Conservation (phyloP, 2,113 vertebrate species). For the Perca flavescens region DNA sequence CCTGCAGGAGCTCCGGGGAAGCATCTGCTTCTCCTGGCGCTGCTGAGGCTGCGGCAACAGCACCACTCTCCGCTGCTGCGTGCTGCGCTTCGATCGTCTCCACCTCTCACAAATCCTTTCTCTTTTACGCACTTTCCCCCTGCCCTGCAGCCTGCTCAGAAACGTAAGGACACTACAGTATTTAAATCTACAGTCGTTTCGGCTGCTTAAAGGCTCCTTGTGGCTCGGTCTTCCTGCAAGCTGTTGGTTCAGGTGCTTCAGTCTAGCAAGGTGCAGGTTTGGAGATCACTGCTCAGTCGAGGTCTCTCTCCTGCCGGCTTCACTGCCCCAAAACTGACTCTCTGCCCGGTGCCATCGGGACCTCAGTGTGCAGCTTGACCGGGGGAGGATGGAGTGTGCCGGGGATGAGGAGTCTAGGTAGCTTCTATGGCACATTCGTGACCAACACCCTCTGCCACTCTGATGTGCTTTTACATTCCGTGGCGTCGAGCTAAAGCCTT, state of each 20-base stretch:
- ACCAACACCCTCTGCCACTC: not conserved
- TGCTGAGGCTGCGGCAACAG: constrained; percentile 63
- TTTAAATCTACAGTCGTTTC: not conserved
- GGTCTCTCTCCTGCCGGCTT: constrained; percentile 15
- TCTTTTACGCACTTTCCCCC: not conserved
- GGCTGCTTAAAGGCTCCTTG: not conserved
- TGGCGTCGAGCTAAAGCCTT: constrained; percentile 14
- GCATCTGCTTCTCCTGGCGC: constrained; percentile 46
- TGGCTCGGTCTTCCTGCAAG: constrained; percentile 27
- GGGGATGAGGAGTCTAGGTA: constrained; percentile 15
- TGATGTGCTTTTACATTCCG: not conserved
- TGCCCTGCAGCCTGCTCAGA: no score
- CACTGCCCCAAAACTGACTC: constrained; percentile 1
- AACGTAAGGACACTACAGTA: not conserved
- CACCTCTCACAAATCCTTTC: not conserved
- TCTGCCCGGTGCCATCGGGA: constrained; percentile 11
- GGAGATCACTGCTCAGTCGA: constrained; percentile 28
- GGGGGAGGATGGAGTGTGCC: not conserved
- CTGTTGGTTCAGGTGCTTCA: constrained; percentile 67
- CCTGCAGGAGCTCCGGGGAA: constrained; percentile 60
- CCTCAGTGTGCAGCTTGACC: constrained; percentile 8
- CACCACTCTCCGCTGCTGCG: constrained; percentile 22
- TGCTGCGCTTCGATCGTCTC: constrained; percentile 3
- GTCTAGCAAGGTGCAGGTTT: constrained; percentile 57
- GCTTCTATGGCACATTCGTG: constrained; percentile 4